Evolutionary conservation across 2,888 invertebrate species (phyloP).

Genomic region (Xylocampa areola): DNA sequence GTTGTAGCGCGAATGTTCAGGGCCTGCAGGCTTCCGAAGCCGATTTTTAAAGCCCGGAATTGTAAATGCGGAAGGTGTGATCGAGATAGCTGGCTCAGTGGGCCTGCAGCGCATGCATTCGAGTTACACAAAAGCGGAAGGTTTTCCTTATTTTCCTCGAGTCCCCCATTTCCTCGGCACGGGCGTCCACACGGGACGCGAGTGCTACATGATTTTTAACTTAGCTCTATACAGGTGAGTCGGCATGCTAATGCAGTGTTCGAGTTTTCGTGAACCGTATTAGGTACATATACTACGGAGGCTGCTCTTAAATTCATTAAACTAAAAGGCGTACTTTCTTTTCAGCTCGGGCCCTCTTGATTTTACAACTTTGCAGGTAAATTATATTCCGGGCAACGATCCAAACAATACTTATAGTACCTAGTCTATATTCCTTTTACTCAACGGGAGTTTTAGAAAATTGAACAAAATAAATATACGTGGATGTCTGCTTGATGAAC

Average conservation of each 20-base stretch:
- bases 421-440: slow-evolving; percentile 25
- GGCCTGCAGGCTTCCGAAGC: slow-evolving; percentile 47
- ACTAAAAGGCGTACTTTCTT: slow-evolving; percentile 45
- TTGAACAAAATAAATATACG: slow-evolving; percentile 48
- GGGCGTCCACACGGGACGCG: slow-evolving; percentile 74
- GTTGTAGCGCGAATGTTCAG: slow-evolving; percentile 61
- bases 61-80: slow-evolving; percentile 65
- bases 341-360: slow-evolving; percentile 12
- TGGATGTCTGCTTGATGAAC: slow-evolving; percentile 59
- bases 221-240: slow-evolving; percentile 78
- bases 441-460: slow-evolving; percentile 37
- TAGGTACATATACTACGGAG: slow-evolving; percentile 42
- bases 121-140: slow-evolving; percentile 71
- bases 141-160: slow-evolving; percentile 75
- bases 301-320: slow-evolving; percentile 61
- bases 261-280: slow-evolving; percentile 61
- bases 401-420: slow-evolving; percentile 24
- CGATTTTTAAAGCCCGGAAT: slow-evolving; percentile 57
- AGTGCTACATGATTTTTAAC: slow-evolving; percentile 85
- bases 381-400: slow-evolving; percentile 19
- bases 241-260: slow-evolving; percentile 76
- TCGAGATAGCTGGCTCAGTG: slow-evolving; percentile 64
- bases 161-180: slow-evolving; percentile 69
- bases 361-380: slow-evolving; percentile 21
- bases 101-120: slow-evolving; percentile 71